Base-by-base conservation (phyloP, 2,888 invertebrate species). In the Shargacucullia verbasci region DNA sequence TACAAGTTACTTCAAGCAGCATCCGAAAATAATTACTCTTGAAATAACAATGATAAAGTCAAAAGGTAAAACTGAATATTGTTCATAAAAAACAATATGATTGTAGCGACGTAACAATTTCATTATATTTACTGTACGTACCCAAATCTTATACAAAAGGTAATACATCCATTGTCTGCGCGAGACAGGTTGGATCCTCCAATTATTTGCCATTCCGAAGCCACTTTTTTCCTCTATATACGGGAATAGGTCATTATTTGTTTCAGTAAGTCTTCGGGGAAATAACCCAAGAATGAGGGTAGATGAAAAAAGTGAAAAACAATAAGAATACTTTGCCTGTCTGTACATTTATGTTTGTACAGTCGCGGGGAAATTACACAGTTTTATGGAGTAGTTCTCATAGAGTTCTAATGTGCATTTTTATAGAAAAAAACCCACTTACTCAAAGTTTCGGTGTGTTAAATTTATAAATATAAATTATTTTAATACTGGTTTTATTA, bases 231-330 rank as follows among this genome's bases (percentile, higher is more conserved):
- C 39, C 41, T 29, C 29, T 64, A 60, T 56, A 54, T 38, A 41
- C 55, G n/a, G 15, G 48, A 57, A 66, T 44, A 60, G 59, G 69
- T 68, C 68, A 75, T 73, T 75, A 75, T 68, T 72, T 72, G 71
- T 74, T 61, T 47, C 52, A 41, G 49, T 49, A 57, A 58, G 76
- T 76, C 73, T 66, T 65, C 45, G 43, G 76, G 73, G 73, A 76
- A 73, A 73, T 73, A 65, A 56, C 63, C 40, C 38, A 48, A 61
- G 65, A 55, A 69, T 56, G 57, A 49, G 67, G 35, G 52, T 50
- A 55, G 61, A 60, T 71, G 67, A 68, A 73, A 59, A 60, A 65
- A 59, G 38, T 58, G 33, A 34, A 55, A 46, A 55, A 61, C 57
- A 54, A 69, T 67, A 59, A 47, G 15, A 44, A 46, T 59, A 57